Conservation (phyloP, 2,797 vertebrate species). For the Silurus lanzhouensis region DNA sequence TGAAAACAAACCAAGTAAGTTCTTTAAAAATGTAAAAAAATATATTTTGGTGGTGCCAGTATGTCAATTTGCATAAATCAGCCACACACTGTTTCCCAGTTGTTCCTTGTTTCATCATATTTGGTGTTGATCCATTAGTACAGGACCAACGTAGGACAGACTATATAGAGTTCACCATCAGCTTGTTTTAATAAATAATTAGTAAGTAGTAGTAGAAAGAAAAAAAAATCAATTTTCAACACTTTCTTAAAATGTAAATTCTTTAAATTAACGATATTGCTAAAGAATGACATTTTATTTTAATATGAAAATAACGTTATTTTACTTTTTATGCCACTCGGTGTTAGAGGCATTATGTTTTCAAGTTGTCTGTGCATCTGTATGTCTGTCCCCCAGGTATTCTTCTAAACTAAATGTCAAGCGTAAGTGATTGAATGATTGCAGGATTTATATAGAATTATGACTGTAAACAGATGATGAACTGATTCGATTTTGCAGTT, state of each 20-base stretch:
- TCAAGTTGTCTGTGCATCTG: background rate
- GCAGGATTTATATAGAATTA: background rate
- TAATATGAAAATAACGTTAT: too few relatives aligned
- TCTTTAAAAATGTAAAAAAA: background rate
- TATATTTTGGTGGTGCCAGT: background rate
- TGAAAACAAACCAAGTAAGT: slow-evolving; percentile 95
- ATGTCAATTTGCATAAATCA: background rate
- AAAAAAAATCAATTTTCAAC: too few relatives aligned
- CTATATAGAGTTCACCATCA: background rate
- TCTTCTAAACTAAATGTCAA: background rate
- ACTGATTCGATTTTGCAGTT: background rate
- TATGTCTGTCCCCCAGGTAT: background rate
- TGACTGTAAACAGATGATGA: background rate
- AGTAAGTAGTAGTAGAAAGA: too few relatives aligned
- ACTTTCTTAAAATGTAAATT: too few relatives aligned
- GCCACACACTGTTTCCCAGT: background rate
- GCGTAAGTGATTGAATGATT: background rate
- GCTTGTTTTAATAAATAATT: background rate
- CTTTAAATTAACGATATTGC: too few relatives aligned
- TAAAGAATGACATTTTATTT: too few relatives aligned
- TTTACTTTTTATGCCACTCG: background rate
- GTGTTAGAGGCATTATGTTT: background rate
- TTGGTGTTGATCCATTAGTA: background rate
- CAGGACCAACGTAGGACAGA: background rate
- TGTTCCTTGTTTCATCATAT: background rate